Conservation (phyloP, 92 coral and sea anemone species). For the Scolanthus callimorphus region DNA sequence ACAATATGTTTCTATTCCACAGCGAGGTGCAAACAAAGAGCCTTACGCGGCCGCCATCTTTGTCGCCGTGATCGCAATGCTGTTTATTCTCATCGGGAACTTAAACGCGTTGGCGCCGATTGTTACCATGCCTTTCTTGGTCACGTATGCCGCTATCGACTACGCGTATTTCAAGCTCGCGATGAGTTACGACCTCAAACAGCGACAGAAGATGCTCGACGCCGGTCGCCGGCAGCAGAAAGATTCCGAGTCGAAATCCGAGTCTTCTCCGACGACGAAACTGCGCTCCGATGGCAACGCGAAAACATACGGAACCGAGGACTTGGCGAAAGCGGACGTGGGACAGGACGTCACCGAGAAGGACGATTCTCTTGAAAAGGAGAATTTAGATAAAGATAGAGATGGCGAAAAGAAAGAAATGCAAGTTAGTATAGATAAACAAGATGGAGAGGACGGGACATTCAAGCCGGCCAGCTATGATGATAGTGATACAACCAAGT, state of each 20-base stretch:
- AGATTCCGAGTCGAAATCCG: slow-evolving; percentile 43
- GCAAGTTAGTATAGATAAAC: slow-evolving; percentile 17
- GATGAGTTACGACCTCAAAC: slow-evolving; percentile 89
- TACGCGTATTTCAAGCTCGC: slow-evolving; percentile 98
- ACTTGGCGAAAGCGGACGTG: no score
- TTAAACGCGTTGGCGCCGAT: slow-evolving; percentile 94
- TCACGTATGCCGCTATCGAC: slow-evolving; percentile 95
- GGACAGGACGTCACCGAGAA: slow-evolving; percentile 67
- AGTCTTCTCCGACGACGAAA: slow-evolving; percentile 11
- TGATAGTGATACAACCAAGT: slow-evolving; percentile 10
- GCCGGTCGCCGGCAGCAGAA: slow-evolving; percentile 19
- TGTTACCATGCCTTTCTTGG: slow-evolving; percentile 96
- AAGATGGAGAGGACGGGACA: slow-evolving; percentile 33
- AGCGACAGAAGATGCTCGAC: slow-evolving; percentile 57
- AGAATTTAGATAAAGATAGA: slow-evolving; percentile 48
- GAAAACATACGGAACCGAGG: slow-evolving; percentile 72
- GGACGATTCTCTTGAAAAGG: slow-evolving; percentile 76
- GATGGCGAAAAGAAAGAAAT: slow-evolving; percentile 24
- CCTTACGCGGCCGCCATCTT: slow-evolving; percentile 85
- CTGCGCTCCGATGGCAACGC: slow-evolving; percentile 53
- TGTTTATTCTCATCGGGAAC: slow-evolving; percentile 85
- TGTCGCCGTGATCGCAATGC: slow-evolving; percentile 84
- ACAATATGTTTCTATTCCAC: no score
- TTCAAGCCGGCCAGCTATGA: slow-evolving; percentile 31
- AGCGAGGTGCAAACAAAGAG: slow-evolving; percentile 98